A percentile compares a stretch with the other conserved stretches of the same genome.
Conservation (phyloP, 2,888 invertebrate genomes). For the Dicranocentrus wangi region DNA sequence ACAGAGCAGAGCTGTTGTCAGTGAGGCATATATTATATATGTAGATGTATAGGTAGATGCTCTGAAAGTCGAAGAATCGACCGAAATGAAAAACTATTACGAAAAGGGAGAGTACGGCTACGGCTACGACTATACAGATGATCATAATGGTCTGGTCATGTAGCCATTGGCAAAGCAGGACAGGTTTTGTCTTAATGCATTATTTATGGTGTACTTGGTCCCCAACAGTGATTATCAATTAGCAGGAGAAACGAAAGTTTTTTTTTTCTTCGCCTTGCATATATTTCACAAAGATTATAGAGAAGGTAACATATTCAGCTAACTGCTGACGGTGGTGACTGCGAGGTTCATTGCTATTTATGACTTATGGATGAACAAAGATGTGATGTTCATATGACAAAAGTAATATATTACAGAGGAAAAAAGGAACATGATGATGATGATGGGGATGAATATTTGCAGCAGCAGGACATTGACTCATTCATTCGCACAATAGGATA, state of each 20-base stretch:
- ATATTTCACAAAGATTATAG: slow-evolving; percentile 3
- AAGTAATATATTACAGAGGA: background rate
- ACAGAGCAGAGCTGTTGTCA: no score
- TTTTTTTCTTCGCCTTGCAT: background rate
- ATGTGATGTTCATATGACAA: background rate
- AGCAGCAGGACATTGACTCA: slow-evolving; percentile 18
- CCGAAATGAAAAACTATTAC: no score
- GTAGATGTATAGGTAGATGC: no score
- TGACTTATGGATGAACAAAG: background rate
- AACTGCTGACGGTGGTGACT: no score
- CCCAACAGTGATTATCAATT: slow-evolving; percentile 41
- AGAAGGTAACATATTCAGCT: background rate
- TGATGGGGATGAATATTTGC: background rate
- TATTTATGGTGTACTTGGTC: slow-evolving; percentile 20
- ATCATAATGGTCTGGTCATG: no score
- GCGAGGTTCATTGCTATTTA: background rate
- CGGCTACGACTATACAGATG: no score
- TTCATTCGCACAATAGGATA: background rate
- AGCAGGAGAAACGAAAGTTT: slow-evolving; percentile 30
- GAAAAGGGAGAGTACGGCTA: no score
- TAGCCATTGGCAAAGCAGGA: slow-evolving; percentile 29
- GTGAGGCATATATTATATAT: no score
- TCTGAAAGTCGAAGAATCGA: no score
- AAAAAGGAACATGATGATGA: background rate
- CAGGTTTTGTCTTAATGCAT: slow-evolving; percentile 35